Evolutionary conservation across 2,888 invertebrate genomes (phyloP).

Genomic region (Leucoma salicis): DNA sequence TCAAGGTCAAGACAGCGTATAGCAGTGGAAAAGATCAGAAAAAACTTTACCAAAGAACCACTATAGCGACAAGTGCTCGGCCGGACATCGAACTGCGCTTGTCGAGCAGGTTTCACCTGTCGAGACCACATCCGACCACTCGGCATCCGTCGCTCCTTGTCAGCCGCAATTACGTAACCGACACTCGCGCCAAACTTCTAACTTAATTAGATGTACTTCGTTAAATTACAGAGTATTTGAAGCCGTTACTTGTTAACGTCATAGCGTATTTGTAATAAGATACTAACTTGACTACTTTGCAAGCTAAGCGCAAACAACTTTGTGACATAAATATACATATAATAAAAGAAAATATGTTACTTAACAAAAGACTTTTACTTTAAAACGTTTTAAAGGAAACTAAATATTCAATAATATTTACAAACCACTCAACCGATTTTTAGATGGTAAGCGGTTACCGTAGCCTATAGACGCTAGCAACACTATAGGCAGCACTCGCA

Average conservation of each 20-base stretch:
- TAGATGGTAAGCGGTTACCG: too few relatives aligned
- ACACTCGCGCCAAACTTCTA: slow-evolving; percentile 34
- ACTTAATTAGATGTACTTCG: slow-evolving; percentile 15
- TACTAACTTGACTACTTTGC: too few relatives aligned
- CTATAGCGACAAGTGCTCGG: slow-evolving; percentile 54
- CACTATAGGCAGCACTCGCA: too few relatives aligned
- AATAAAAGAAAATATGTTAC: too few relatives aligned
- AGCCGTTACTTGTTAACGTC: slow-evolving; percentile 11
- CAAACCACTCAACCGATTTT: too few relatives aligned
- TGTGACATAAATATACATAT: too few relatives aligned
- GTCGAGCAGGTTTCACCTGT: slow-evolving; percentile 60
- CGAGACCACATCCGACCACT: slow-evolving; percentile 35
- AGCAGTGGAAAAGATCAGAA: slow-evolving; percentile 39
- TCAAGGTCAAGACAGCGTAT: slow-evolving; percentile 46
- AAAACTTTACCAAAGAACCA: slow-evolving; percentile 38
- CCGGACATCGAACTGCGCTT: slow-evolving; percentile 64
- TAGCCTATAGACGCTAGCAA: too few relatives aligned
- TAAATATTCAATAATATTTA: too few relatives aligned
- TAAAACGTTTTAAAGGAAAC: too few relatives aligned
- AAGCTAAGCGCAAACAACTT: too few relatives aligned
- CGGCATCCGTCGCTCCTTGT: slow-evolving; percentile 49
- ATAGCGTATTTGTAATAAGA: too few relatives aligned
- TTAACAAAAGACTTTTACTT: too few relatives aligned
- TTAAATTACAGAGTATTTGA: slow-evolving; percentile 7
- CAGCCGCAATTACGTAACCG: slow-evolving; percentile 63